Evolutionary conservation across 1,140 invertebrate genomes (phyloP).

Genomic region (Stenopsyche tienmushanensis): DNA sequence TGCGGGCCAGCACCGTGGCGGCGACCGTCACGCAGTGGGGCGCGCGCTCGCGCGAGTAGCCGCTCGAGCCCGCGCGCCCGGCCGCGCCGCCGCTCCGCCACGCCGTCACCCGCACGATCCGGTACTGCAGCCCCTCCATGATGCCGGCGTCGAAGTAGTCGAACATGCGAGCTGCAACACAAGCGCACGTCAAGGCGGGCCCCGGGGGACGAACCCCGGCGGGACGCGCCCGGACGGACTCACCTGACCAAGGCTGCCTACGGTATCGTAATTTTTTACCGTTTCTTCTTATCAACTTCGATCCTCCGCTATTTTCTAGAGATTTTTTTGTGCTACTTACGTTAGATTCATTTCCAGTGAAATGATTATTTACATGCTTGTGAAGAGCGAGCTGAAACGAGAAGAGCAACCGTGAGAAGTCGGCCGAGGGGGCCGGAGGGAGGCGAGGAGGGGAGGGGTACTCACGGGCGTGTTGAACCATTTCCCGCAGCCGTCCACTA

Average conservation of each 20-base stretch:
- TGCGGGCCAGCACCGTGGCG: constrained; percentile 66
- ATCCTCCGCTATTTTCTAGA: constrained; percentile 54
- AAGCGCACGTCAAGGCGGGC: neutral
- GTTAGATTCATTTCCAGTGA: constrained; percentile 63
- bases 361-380: constrained; percentile 92
- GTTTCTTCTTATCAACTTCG: constrained; percentile 80
- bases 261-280: constrained; percentile 82
- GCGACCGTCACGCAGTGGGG: constrained; percentile 57
- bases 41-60: constrained; percentile 36
- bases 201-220: neutral
- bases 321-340: constrained; percentile 62
- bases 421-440: too few relatives aligned
- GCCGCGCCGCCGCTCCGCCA: constrained; percentile 47
- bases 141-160: constrained; percentile 86
- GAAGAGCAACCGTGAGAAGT: too few relatives aligned
- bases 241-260: constrained; percentile 80
- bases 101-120: constrained; percentile 65
- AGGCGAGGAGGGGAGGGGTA: too few relatives aligned
- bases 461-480: constrained; percentile 88
- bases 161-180: constrained; percentile 70
- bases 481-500: constrained; percentile 88
- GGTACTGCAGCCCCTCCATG: constrained; percentile 82
- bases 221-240: too few relatives aligned
- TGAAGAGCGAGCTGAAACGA: constrained; percentile 75
- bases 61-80: constrained; percentile 50